These are phyloP conservation scores for Lepidonotus clava DNA, from an alignment of 2,888 invertebrate species.

Conservation along the genomic window DNA sequence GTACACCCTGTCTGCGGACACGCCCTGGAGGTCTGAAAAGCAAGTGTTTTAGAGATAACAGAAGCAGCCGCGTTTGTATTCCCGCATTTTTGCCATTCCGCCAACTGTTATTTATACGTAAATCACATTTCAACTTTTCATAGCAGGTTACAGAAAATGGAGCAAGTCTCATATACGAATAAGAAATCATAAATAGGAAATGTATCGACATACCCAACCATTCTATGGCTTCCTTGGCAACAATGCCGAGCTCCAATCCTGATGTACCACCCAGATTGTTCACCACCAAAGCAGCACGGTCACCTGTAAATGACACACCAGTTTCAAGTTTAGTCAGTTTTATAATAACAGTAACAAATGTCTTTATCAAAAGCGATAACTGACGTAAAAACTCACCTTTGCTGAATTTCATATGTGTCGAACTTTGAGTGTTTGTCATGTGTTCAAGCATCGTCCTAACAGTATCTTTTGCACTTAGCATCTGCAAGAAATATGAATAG, in stretches of 20 bases:
- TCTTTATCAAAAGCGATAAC: not conserved
- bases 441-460: conserved; percentile 80
- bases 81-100: too few species aligned
- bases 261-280: conserved; percentile 90
- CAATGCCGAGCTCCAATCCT: conserved; percentile 88
- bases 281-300: conserved; percentile 85
- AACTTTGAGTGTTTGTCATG: conserved; percentile 78
- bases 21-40: conserved; percentile 72
- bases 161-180: too few species aligned
- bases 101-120: too few species aligned
- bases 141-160: too few species aligned
- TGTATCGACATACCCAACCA: conserved; percentile 83
- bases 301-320: conserved; percentile 69
- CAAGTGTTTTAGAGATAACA: too few species aligned
- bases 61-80: too few species aligned
- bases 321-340: not conserved
- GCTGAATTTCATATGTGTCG: conserved; percentile 69
- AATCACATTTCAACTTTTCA: too few species aligned
- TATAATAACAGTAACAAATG: not conserved
- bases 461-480: conserved; percentile 78
- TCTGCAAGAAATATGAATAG: conserved; percentile 28
- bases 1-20: conserved; percentile 83
- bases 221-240: conserved; percentile 85
- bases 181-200: too few species aligned
- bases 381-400: conserved; percentile 43